Evolutionary conservation across 2,888 invertebrate genomes (phyloP).

Genomic region (Erynnis tages): DNA sequence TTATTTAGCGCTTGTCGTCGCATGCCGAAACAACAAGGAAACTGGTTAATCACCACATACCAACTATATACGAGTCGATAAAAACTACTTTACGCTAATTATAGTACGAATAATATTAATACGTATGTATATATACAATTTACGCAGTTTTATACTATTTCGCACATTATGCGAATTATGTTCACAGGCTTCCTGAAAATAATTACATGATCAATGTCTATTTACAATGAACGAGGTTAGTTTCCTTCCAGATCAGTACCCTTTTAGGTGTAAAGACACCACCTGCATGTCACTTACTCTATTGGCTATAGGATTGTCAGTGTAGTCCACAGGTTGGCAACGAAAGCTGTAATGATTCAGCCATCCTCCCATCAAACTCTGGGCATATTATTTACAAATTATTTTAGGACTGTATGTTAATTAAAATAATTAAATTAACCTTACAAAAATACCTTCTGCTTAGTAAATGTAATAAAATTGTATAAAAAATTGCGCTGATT

Average conservation of each 20-base stretch:
- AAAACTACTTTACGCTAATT: too few relatives aligned
- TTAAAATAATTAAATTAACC: too few relatives aligned
- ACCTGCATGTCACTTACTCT: conserved; percentile 85
- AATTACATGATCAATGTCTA: conserved; percentile 54
- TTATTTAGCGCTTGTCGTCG: conserved; percentile 36
- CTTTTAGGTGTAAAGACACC: conserved; percentile 38
- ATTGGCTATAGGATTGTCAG: conserved; percentile 88
- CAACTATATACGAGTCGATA: conserved; percentile 26
- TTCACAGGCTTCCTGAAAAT: conserved; percentile 53
- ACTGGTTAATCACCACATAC: conserved; percentile 38
- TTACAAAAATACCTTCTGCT: too few relatives aligned
- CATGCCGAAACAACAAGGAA: conserved; percentile 24
- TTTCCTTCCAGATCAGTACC: conserved; percentile 42
- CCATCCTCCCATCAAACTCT: conserved; percentile 95
- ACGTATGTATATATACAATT: too few relatives aligned
- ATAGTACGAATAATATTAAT: too few relatives aligned
- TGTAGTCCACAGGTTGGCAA: conserved; percentile 96
- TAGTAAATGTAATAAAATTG: too few relatives aligned
- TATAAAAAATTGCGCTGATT: too few relatives aligned
- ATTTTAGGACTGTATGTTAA: conserved; percentile 32
- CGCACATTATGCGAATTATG: conserved; percentile 40
- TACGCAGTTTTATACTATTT: conserved; percentile 32
- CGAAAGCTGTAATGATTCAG: conserved; percentile 93
- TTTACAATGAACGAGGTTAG: conserved; percentile 72
- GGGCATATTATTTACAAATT: conserved; percentile 62